phyloP scores from a whole-genome alignment of 2,797 vertebrate species.

The Lepus townsendii region DNA sequence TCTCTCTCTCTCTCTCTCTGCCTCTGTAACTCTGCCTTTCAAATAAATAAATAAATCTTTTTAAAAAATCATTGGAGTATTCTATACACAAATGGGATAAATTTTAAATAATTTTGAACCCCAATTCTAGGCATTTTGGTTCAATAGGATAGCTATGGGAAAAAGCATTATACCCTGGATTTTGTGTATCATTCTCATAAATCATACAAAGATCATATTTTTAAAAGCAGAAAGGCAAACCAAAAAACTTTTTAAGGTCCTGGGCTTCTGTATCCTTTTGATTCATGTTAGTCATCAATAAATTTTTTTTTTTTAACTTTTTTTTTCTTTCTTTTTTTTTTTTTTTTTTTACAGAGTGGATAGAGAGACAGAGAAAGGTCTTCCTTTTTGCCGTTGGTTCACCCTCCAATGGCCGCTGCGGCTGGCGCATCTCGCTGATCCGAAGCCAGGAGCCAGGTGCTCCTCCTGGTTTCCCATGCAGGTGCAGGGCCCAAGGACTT shows the following conservation, averaged over 20 bases:
- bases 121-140: slow-evolving; percentile 43
- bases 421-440: too few species aligned
- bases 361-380: too few species aligned
- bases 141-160: slow-evolving; percentile 3
- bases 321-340: too few species aligned
- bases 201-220: slow-evolving; percentile 16
- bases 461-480: too few species aligned
- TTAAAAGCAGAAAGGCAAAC: slow-evolving; percentile 35
- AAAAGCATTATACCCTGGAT: slow-evolving; percentile 11
- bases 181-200: slow-evolving; percentile 48
- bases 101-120: slow-evolving; percentile 22
- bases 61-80: not conserved
- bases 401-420: too few species aligned
- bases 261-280: slow-evolving; percentile 25
- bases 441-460: too few species aligned
- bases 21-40: too few species aligned
- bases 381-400: too few species aligned
- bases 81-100: slow-evolving; percentile 1
- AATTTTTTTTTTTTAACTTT: not conserved
- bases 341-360: too few species aligned
- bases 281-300: slow-evolving; percentile 12
- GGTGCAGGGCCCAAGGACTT: too few species aligned
- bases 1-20: too few species aligned
- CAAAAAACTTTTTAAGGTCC: not conserved
- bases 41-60: too few species aligned